Base-by-base conservation (phyloP, 92 coral and sea anemone species). In the Phenganax stokvisi region DNA sequence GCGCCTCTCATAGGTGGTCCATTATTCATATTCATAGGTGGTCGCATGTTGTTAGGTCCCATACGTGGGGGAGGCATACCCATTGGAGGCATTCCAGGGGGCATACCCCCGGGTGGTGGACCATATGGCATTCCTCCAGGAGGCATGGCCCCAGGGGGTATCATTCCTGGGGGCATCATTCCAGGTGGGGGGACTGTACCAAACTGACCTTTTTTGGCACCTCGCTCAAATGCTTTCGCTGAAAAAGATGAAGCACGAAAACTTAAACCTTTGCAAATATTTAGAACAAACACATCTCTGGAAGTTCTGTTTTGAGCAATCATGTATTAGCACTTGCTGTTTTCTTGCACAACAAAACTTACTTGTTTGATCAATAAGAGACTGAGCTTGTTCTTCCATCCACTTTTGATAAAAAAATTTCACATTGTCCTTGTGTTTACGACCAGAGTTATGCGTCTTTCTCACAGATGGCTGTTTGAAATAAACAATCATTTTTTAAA, bases 301-400 rank as follows among this genome's bases (percentile, higher is more conserved):
- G 47, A 37, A 37, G 47, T 2, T 37, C 47, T 37, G 47, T 37
- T 37, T 37, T 5, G 5, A 37, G 47, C 47, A 37, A 37, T 13
- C 12, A 59, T 59, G 65, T 59, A 59, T 3, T 1, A 59, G 16
- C 2, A 59, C 65, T 59, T 59, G 51, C 13, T 54, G 12, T 27
- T 37, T 37, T 37, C 47, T 37, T 0, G 47, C 47, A 37, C 0
- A 37, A 37, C 25, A 37, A 2, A 17, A 82, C 97, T 88, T 93
- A 93, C 98, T 93, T 88, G 98, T 93, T 84, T 93, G 98, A 87
- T 93, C 98, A 80, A 93, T 93, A 58, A 93, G 87, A 56, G 90
- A 88, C 80, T 93, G 98, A 12, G 98, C 98, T 73, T 93, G 98
- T 86, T 93, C 98, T 85, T 93, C 98, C 98, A 93, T 93, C 98